Evolutionary conservation across 2,888 invertebrate genomes (phyloP).

Genomic region (Acanthoscelides obtectus): DNA sequence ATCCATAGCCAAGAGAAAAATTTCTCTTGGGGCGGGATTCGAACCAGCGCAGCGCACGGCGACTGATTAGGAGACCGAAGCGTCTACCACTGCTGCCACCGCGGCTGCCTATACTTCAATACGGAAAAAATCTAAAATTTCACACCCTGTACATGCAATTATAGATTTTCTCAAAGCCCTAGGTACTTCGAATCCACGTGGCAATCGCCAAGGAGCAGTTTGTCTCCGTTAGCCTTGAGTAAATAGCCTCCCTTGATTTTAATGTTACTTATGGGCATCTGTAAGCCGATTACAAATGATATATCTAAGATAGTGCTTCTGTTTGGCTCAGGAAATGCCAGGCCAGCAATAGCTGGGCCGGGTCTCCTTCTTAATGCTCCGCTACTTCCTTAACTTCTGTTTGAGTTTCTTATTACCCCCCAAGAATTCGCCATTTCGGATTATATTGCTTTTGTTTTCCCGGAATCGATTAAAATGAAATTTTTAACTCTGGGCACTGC

Average conservation of each 20-base stretch:
- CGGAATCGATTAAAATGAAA: neutral
- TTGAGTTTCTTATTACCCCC: slow-evolving; percentile 29
- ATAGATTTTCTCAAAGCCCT: too few species aligned
- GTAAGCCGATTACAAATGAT: slow-evolving; percentile 37
- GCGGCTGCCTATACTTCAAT: too few species aligned
- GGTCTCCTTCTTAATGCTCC: slow-evolving; percentile 11
- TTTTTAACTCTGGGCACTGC: neutral
- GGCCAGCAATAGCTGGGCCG: neutral
- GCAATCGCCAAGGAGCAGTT: neutral
- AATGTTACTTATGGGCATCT: slow-evolving; percentile 33
- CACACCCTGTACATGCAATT: too few species aligned
- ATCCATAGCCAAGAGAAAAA: too few species aligned
- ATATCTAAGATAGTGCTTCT: slow-evolving; percentile 25
- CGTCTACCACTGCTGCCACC: too few species aligned
- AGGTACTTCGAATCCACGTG: neutral
- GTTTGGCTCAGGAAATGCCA: slow-evolving; percentile 10
- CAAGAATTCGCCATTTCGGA: neutral
- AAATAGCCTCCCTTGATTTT: slow-evolving; percentile 21
- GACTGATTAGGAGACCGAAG: too few species aligned
- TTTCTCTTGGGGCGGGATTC: too few species aligned
- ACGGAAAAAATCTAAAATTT: too few species aligned
- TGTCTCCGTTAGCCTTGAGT: neutral
- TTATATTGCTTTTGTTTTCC: neutral
- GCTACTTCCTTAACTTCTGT: slow-evolving; percentile 26
- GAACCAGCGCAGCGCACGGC: too few species aligned